phyloP scores from a whole-genome alignment of 2,888 invertebrate species.

The Serripes groenlandicus region DNA sequence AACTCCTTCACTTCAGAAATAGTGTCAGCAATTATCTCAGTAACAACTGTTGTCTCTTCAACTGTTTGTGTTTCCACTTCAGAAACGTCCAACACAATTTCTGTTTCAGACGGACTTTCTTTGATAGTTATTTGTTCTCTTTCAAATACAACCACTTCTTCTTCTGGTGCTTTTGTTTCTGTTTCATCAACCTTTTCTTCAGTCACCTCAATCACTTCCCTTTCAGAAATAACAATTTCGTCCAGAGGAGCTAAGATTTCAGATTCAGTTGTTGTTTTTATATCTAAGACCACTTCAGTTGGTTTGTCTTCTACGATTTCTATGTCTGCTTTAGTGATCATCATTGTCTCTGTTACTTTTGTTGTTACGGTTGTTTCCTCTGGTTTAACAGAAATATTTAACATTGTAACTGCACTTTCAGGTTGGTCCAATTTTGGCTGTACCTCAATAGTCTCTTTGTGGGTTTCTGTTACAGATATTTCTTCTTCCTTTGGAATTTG shows the following conservation, averaged over 20 bases:
- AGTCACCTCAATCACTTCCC: conserved; percentile 64
- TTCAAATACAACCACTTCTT: conserved; percentile 53
- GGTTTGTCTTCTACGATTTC: conserved; percentile 13
- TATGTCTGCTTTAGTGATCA: not conserved
- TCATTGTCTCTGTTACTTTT: conserved; percentile 20
- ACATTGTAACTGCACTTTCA: not conserved
- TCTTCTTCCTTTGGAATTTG: conserved; percentile 42
- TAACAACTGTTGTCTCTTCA: conserved; percentile 29
- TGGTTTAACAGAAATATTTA: conserved; percentile 9
- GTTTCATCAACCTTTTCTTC: conserved; percentile 48
- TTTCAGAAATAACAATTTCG: conserved; percentile 65
- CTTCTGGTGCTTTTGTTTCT: conserved; percentile 36
- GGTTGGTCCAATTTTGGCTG: conserved; percentile 32
- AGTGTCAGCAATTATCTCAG: not conserved
- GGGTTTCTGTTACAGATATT: conserved; percentile 5
- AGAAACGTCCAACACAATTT: conserved; percentile 4
- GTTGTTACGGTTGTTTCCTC: conserved; percentile 31
- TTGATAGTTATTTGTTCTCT: conserved; percentile 51
- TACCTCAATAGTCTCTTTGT: conserved; percentile 51
- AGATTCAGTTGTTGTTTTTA: conserved; percentile 32
- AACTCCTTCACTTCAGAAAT: conserved; percentile 30
- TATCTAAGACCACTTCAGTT: conserved; percentile 48
- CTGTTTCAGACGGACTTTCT: conserved; percentile 39
- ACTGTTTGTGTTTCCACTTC: conserved; percentile 38
- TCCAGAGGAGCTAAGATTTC: conserved; percentile 64